phyloP scores from a whole-genome alignment of 2,113 vertebrate species.

The Tupaia chinensis region DNA sequence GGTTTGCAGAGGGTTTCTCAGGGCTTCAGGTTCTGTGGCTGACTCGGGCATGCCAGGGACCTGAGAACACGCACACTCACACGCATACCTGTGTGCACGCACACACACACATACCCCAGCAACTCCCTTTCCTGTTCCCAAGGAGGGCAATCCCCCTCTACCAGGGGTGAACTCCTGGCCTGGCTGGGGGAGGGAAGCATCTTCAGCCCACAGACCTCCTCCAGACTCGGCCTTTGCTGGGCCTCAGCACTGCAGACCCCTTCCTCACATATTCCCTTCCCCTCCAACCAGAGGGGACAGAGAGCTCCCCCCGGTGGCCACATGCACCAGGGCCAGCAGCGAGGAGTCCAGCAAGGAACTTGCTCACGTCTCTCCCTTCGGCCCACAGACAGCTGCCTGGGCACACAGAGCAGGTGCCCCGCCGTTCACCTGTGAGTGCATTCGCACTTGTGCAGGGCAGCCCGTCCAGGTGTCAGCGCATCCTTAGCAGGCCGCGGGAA shows the following conservation, averaged over 20 bases:
- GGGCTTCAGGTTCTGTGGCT: background rate
- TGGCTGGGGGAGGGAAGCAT: background rate
- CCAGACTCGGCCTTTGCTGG: background rate
- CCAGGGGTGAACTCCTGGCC: background rate
- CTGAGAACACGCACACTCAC: background rate
- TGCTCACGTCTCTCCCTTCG: background rate
- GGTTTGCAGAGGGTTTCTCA: background rate
- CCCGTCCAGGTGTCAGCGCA: no score
- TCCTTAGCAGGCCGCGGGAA: background rate
- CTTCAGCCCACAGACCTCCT: background rate
- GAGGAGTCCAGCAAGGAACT: background rate
- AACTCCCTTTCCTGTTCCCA: background rate
- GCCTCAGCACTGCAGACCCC: background rate
- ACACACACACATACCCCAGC: no score
- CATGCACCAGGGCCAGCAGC: conserved; percentile 42
- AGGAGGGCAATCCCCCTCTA: background rate
- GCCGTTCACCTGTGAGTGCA: background rate
- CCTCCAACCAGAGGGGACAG: conserved; percentile 43
- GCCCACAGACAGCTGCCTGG: background rate
- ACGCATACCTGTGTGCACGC: accelerated
- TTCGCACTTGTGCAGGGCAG: accelerated
- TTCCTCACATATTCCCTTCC: background rate
- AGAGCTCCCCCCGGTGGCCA: conserved; percentile 82
- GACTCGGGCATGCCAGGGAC: background rate
- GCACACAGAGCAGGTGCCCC: background rate